These are phyloP conservation scores for Osedax fenrisi DNA, from an alignment of 2,888 invertebrate genomes.

Conservation along the genomic window DNA sequence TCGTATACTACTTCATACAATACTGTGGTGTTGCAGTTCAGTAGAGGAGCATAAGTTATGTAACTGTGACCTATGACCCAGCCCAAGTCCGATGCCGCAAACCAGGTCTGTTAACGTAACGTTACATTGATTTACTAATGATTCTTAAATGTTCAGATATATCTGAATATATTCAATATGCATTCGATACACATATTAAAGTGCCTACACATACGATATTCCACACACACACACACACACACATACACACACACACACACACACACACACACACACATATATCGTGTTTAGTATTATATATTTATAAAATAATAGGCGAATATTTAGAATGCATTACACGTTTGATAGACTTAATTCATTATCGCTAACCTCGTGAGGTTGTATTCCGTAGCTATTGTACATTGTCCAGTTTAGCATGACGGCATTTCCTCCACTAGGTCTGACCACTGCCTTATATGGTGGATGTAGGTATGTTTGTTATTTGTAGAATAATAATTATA, in stretches of 20 bases:
- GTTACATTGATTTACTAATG: no score
- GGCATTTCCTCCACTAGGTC: conserved; percentile 77
- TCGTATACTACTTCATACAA: conserved; percentile 51
- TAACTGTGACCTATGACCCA: conserved; percentile 82
- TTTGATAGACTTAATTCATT: no score
- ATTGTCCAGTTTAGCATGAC: conserved; percentile 74
- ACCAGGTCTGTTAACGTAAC: conserved; percentile 62
- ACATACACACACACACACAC: no score
- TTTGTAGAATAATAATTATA: neutral
- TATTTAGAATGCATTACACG: no score
- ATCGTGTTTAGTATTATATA: no score
- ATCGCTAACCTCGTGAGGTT: conserved; percentile 53
- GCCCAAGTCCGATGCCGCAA: conserved; percentile 64
- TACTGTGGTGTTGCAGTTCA: conserved; percentile 62
- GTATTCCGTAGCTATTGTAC: conserved; percentile 64
- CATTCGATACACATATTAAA: neutral
- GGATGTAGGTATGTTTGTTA: neutral
- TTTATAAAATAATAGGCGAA: no score
- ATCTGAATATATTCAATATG: no score
- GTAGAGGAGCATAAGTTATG: conserved; percentile 77
- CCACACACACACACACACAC: neutral
- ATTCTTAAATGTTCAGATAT: no score
- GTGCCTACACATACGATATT: neutral
- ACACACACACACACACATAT: no score
- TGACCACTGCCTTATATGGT: conserved; percentile 61